Percentiles rank a stretch among this genome's conserved stretches.
phyloP scores from a whole-genome alignment of 2,888 invertebrate species.

The Saturnia pavonia region DNA sequence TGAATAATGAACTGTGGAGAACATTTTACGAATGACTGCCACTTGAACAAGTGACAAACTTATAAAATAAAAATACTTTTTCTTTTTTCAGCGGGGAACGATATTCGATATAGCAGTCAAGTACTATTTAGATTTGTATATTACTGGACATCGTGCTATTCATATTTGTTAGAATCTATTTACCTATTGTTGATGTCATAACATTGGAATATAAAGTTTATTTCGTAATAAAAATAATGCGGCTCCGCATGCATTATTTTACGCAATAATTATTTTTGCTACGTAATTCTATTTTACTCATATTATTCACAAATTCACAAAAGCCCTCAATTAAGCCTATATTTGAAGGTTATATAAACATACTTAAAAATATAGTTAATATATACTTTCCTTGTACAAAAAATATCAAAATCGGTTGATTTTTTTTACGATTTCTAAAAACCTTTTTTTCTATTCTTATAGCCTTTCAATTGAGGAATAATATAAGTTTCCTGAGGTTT shows the following conservation, averaged over 20 bases:
- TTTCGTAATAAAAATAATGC: background rate
- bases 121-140: background rate
- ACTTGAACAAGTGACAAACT: slow-evolving; percentile 65
- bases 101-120: background rate
- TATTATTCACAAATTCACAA: no score
- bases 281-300: no score
- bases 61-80: slow-evolving; percentile 40
- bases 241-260: background rate
- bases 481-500: no score
- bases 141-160: background rate
- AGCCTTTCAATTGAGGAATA: no score
- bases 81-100: background rate
- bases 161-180: background rate
- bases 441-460: no score
- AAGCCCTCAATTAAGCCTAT: no score
- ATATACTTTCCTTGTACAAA: no score
- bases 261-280: no score
- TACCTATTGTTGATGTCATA: background rate
- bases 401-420: no score
- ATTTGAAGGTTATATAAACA: no score
- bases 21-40: slow-evolving; percentile 73
- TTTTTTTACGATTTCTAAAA: no score
- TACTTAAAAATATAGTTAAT: no score
- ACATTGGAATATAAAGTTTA: background rate
- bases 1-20: slow-evolving; percentile 76